Base-by-base conservation (phyloP, 1,140 invertebrate genomes). In the Trichoplusia ni region DNA sequence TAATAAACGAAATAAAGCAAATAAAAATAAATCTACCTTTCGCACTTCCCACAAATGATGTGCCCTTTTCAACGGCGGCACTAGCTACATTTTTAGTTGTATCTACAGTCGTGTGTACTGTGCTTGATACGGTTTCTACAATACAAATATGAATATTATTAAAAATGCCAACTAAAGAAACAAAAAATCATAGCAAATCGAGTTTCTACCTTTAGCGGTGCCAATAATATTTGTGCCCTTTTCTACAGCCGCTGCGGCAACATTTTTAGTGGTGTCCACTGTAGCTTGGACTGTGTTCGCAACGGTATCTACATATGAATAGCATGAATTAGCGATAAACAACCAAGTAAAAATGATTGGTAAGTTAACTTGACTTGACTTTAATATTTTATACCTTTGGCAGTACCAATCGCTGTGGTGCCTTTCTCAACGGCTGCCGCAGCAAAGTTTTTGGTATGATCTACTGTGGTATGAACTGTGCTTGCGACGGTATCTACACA, bases 21-120 rank as follows among this genome's bases (percentile, higher is more conserved):
- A 29, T 6, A 40, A 18, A 0, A 53, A 13, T 4, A 13, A 46
- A 33, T n/a, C 31, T 82, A 84, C 79, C 82, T 82, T 82, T 85
- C 49, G 82, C 81, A 23, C 67, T 59, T 21, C 64, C 77, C 65
- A 83, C 66, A 6, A 80, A 33, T 14, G 77, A 68, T 27, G 71
- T 59, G 14, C 83, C 66, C 59, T 82, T 86, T 21, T 84, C 83
- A 63, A 75, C 71, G 31, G 77, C 77, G 4, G 71, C 73, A 23
- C 72, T 47, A 37, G 81, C 78, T 11, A 79, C 72, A 66, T 78
- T 81, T 69, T 86, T 87, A 38, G 77, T 88, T 0, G 69, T 75
- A 62, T 84, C 82, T 66, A 87, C 73, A 13, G 78, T 76, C 8
- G 60, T 59, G 23, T 69, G 65, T n/a, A 76, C 59, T 14, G 74